Percentiles rank a stretch among this genome's conserved stretches.
phyloP scores from a whole-genome alignment of 2,113 vertebrate species.

The Hiodon tergisus region DNA sequence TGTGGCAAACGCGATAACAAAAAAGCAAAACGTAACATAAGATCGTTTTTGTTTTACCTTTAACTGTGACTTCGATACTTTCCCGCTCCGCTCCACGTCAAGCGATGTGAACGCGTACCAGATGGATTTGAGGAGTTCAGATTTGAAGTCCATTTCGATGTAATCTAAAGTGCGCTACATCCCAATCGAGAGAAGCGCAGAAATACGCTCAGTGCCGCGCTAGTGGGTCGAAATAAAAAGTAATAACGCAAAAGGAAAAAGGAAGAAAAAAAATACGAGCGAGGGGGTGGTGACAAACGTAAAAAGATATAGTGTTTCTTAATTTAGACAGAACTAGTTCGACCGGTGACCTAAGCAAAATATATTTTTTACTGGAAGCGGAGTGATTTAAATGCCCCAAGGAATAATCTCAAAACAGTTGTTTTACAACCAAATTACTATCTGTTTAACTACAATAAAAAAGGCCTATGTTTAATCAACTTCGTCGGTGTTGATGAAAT shows the following conservation, averaged over 20 bases:
- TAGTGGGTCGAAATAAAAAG: too few species aligned
- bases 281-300: too few species aligned
- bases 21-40: background rate
- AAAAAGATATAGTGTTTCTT: too few species aligned
- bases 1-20: background rate
- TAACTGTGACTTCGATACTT: slow-evolving; percentile 68
- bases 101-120: slow-evolving; percentile 70
- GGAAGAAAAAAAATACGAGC: background rate
- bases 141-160: slow-evolving; percentile 56
- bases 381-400: too few species aligned
- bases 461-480: too few species aligned
- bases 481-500: too few species aligned
- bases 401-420: too few species aligned
- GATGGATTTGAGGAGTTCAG: slow-evolving; percentile 66
- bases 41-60: slow-evolving; percentile 48
- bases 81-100: slow-evolving; percentile 63
- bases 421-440: too few species aligned
- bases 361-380: background rate
- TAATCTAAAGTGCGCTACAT: background rate
- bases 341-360: background rate
- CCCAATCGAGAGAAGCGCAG: background rate
- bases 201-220: background rate
- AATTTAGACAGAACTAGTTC: background rate
- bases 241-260: background rate
- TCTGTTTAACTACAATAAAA: too few species aligned